Evolutionary conservation across 2,888 invertebrate species (phyloP).

Genomic region (Drosophila bunnanda): DNA sequence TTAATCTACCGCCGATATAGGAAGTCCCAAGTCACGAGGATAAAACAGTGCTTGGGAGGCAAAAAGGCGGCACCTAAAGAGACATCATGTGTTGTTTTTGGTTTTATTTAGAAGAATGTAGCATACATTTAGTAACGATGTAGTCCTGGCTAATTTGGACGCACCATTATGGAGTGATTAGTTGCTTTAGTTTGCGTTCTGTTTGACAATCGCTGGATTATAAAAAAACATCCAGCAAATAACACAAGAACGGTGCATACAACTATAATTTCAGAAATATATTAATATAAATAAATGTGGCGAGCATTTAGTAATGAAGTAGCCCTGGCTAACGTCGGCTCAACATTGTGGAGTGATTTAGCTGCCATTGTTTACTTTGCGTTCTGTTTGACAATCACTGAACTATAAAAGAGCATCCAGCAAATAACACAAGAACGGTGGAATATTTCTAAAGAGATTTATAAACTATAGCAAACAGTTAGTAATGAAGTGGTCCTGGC

Average conservation of each 20-base stretch:
- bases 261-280: neutral
- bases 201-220: slow-evolving; percentile 82
- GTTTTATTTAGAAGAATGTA: neutral
- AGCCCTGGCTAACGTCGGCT: slow-evolving; percentile 24
- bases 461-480: slow-evolving; percentile 29
- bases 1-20: slow-evolving; percentile 78
- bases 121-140: slow-evolving; percentile 44
- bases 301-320: slow-evolving; percentile 31
- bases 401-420: slow-evolving; percentile 56
- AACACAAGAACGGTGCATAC: slow-evolving; percentile 81
- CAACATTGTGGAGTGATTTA: slow-evolving; percentile 53
- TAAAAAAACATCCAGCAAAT: slow-evolving; percentile 68
- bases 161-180: slow-evolving; percentile 55
- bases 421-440: slow-evolving; percentile 83
- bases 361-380: slow-evolving; percentile 60
- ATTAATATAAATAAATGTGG: slow-evolving; percentile 13
- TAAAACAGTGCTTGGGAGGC: slow-evolving; percentile 73
- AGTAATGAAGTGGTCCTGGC: slow-evolving; percentile 22
- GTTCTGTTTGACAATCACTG: slow-evolving; percentile 84
- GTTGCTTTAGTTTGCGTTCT: slow-evolving; percentile 76
- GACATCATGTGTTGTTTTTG: slow-evolving; percentile 13
- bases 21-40: slow-evolving; percentile 78
- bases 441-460: slow-evolving; percentile 13
- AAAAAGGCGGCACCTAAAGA: slow-evolving; percentile 70
- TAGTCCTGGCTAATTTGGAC: slow-evolving; percentile 33